phyloP scores from a whole-genome alignment of 2,797 vertebrate species.

The Schizopygopsis malacanthus region DNA sequence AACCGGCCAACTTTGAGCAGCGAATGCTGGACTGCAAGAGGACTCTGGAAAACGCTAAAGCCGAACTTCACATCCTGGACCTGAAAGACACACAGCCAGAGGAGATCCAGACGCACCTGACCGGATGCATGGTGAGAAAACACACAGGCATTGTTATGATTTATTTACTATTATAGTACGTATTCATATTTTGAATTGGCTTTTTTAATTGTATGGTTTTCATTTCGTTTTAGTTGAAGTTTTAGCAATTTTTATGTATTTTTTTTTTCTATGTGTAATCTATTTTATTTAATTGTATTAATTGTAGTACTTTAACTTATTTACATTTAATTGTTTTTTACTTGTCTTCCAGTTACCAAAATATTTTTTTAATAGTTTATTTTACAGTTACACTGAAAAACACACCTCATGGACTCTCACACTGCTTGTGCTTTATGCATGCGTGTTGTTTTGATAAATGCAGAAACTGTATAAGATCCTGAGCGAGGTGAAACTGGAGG shows the following conservation, averaged over 20 bases:
- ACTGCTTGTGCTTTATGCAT: neutral
- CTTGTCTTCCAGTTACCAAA: neutral
- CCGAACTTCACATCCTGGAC: slow-evolving; percentile 88
- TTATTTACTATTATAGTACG: neutral
- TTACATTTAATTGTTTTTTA: too few species aligned
- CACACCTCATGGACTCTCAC: neutral
- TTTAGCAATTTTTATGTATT: too few species aligned
- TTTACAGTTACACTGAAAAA: neutral
- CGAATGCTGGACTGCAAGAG: slow-evolving; percentile 96
- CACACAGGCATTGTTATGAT: neutral
- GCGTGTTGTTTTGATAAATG: neutral
- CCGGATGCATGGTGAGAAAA: slow-evolving; percentile 89
- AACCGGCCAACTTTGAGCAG: slow-evolving; percentile 98
- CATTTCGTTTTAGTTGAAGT: neutral
- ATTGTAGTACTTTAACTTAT: too few species aligned
- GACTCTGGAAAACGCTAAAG: slow-evolving; percentile 89
- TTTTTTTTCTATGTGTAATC: neutral
- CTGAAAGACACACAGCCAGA: slow-evolving; percentile 87
- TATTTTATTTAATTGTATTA: neutral
- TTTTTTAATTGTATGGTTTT: neutral
- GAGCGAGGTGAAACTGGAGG: slow-evolving; percentile 97
- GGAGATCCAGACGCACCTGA: slow-evolving; percentile 88
- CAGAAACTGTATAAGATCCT: slow-evolving; percentile 97
- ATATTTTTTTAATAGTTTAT: neutral
- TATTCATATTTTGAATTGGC: neutral